Conservation (phyloP, 2,888 invertebrate species). For the Dolichomitus sp. region DNA sequence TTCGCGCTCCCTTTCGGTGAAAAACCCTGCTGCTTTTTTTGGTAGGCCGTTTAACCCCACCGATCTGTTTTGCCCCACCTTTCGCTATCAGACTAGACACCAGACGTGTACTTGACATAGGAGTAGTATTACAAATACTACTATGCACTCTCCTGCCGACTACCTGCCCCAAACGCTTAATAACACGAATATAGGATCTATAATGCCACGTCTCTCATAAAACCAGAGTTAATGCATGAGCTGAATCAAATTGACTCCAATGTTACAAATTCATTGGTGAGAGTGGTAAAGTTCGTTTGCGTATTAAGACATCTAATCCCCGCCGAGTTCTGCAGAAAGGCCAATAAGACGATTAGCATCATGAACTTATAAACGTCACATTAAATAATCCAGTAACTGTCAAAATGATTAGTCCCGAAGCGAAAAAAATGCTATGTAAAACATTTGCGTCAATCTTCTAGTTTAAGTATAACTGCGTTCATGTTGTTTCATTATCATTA, state of each 20-base stretch:
- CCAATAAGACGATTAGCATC: background rate
- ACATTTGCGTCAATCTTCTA: too few species aligned
- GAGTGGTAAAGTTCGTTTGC: background rate
- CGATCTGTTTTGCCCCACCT: too few species aligned
- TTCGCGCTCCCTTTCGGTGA: too few species aligned
- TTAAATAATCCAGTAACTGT: background rate
- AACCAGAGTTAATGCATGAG: background rate
- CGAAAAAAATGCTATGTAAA: background rate
- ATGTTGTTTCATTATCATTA: background rate
- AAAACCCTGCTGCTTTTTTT: too few species aligned
- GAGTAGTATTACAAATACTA: constrained; percentile 27
- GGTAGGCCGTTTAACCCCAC: too few species aligned
- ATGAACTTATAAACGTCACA: background rate
- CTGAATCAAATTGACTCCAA: constrained; percentile 30
- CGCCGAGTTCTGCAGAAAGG: background rate
- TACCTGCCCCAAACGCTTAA: background rate
- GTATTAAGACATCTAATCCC: background rate
- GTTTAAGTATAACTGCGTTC: background rate
- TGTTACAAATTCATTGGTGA: constrained; percentile 28
- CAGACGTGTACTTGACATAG: background rate
- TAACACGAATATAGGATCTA: background rate
- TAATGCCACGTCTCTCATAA: constrained; percentile 2
- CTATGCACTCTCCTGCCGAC: background rate
- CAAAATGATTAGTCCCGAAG: background rate
- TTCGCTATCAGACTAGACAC: background rate